Base-by-base conservation (phyloP, 92 coral and sea anemone species). In the Plumapathes pennacea region DNA sequence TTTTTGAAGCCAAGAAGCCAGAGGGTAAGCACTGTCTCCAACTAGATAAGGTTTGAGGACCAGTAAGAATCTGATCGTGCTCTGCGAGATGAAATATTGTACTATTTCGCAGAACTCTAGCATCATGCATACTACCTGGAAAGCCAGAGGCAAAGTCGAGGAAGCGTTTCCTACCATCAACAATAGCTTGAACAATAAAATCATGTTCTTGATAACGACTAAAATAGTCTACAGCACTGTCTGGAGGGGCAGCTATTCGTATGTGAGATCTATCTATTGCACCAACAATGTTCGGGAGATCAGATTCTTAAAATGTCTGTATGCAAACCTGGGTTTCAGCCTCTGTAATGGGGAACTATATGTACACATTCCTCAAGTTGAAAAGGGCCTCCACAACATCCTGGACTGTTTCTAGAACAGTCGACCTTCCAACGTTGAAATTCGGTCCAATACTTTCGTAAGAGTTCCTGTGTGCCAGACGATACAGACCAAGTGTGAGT, bases 21-120 rank as follows among this genome's bases (percentile, higher is more conserved):
- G 52, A 41, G 82, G 82, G 46, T 75, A 75, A 8, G 75, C 63
- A 59, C 82, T 75, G 56, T 75, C 82, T 21, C 82, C 58, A 37
- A 65, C 74, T 57, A 64, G 55, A 40, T 64, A 74, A 22, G 82
- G 74, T 40, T 56, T 26, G 27, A 74, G 64, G 9, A 46, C 67
- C 77, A 42, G 15, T 57, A 15, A 69, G 46, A 57, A 47, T 55
- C 19, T 53, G 45, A 25, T 56, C 64, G 50, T 55, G 34, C 54
- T 74, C 74, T 15, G 59, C 63, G 20, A 18, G 48, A 15, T 17
- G 43, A 45, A 55, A 73, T 30, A 62, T 62, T 62, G 54, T 17
- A 20, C 63, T 73, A 54, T 73, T 73, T 39, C 57, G 48, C 19
- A 73, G 72, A 62, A 73, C 72, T 8, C 64, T 32, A 25, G 65